Conservation (phyloP, 2,797 vertebrate species). For the Pyrocephalus nanus region DNA sequence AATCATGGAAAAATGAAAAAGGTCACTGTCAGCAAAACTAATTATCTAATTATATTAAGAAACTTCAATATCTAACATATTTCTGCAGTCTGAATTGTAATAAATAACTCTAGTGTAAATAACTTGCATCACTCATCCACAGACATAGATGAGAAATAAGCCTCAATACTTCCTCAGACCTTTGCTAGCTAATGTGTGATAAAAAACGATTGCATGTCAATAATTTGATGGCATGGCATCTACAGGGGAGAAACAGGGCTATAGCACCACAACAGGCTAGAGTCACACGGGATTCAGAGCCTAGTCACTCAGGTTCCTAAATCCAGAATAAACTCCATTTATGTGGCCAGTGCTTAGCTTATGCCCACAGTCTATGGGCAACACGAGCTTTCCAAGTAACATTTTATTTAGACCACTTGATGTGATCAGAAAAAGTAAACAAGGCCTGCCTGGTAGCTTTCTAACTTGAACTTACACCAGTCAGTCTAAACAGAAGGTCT, state of each 20-base stretch:
- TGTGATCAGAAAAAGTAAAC: not conserved
- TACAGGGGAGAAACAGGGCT: not conserved
- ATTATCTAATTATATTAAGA: not conserved
- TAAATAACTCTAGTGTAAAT: not conserved
- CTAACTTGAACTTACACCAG: not conserved
- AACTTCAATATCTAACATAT: not conserved
- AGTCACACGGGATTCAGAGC: not conserved
- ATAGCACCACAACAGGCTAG: not conserved
- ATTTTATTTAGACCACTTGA: not conserved
- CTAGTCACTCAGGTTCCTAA: not conserved
- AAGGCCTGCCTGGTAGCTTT: not conserved
- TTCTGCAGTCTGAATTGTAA: not conserved
- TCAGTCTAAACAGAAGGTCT: not conserved
- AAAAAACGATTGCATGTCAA: not conserved
- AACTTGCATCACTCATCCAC: not conserved
- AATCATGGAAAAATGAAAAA: not conserved
- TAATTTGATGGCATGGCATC: not conserved
- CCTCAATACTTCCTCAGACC: not conserved
- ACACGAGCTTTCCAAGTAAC: not conserved
- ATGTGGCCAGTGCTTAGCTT: not conserved
- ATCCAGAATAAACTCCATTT: not conserved
- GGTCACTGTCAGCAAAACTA: not conserved
- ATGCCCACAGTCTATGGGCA: not conserved
- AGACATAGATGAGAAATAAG: slow-evolving; percentile 9
- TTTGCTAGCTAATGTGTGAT: not conserved